These are phyloP conservation scores for Caenorhabditis elegans DNA, from an alignment of 1,140 invertebrate species.

Conservation along the genomic window WBcel235 BX284604.4:9762001-9762500, in stretches of 20 bases:
- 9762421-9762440: constrained; percentile 53
- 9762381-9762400: constrained; percentile 51
- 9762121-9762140: too few species aligned
- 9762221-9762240: constrained; percentile 32
- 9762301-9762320: constrained; percentile 20
- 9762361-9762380: constrained; percentile 34
- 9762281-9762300: constrained; percentile 14
- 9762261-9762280: constrained; percentile 27
- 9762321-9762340: constrained; percentile 36
- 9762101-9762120: too few species aligned
- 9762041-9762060: too few species aligned
- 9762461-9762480: constrained; percentile 43
- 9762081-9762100: too few species aligned
- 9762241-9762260: constrained; percentile 37
- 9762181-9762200: neutral
- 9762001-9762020: too few species aligned
- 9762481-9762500: constrained; percentile 49
- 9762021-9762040: too few species aligned
- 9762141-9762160: neutral
- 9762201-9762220: constrained; percentile 28
- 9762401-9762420: constrained; percentile 58
- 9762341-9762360: constrained; percentile 36
- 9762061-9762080: too few species aligned
- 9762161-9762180: neutral
- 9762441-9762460: constrained; percentile 51